Base-by-base conservation (phyloP, 1,140 invertebrate species). In the Drosophila nannoptera region DNA sequence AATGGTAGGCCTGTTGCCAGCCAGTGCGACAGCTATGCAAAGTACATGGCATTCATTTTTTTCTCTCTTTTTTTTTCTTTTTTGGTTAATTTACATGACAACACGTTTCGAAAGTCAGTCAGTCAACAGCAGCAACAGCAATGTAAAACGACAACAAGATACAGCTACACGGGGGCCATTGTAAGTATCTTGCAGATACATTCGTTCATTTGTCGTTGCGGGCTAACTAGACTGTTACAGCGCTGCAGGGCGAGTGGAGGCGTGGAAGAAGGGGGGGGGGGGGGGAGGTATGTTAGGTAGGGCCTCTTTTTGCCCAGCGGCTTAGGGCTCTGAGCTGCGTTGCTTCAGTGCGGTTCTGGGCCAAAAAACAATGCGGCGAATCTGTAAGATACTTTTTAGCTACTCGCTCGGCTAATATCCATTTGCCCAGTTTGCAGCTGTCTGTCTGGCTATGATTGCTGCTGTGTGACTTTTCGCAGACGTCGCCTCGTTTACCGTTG, bases 91-190 rank as follows among this genome's bases (percentile, higher is more conserved):
- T 84, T 84, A 84, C 80, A 84, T 84, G 80, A 86, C 80, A 84
- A 86, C 80, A 84, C 81, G 77, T 84, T 84, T 84, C 73, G 73
- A 86, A 84, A 84, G 80, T 84, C 80, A 84, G 80, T 83, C 76
- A 60, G 55, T 59, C 61, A 62, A 45, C 36, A 54, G 56, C 11
- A 69, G 36, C 38, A 60, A 29, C 46, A 53, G 67, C 60, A 32
- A 55, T 16, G 49, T 31, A 42, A 52, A 58, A 65, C 7, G 46
- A 65, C 61, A 65, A 69, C 67, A 56, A 69, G 60, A 45, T 69
- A 66, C 70, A 63, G 59, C 62, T 71, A 46, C 48, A 16, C 33
- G 35, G 29, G 40, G 40, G 40, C 40, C 48, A 64, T 73, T 75
- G 77, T 76, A 76, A 74, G 73, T 77, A 74, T 56, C 66, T 80